Evolutionary conservation across 1,140 invertebrate species (phyloP).

Genomic region (Muscidifurax raptorellus): DNA sequence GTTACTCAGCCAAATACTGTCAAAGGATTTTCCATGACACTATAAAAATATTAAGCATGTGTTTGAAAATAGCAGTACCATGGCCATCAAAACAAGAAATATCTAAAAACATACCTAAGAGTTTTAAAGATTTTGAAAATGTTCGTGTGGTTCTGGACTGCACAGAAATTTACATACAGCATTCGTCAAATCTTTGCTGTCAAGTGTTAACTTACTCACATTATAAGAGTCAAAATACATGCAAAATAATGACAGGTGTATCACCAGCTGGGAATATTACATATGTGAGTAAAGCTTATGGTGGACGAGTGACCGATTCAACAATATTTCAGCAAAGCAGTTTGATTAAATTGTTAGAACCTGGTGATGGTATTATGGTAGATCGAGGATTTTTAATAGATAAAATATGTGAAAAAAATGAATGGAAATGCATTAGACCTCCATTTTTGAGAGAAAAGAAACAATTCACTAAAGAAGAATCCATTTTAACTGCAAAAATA

Average conservation of each 20-base stretch:
- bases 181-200: conserved; percentile 56
- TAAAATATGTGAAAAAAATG: conserved; percentile 56
- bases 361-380: conserved; percentile 53
- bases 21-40: too few relatives aligned
- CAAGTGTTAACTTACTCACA: conserved; percentile 63
- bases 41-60: too few relatives aligned
- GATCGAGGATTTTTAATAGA: conserved; percentile 59
- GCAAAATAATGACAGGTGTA: conserved; percentile 66
- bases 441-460: conserved; percentile 54
- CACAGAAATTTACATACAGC: conserved; percentile 61
- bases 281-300: conserved; percentile 63
- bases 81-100: too few relatives aligned
- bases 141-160: conserved; percentile 62
- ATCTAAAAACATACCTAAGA: conserved; percentile 54
- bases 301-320: conserved; percentile 63
- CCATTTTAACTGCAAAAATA: conserved; percentile 55
- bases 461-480: conserved; percentile 57
- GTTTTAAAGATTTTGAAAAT: conserved; percentile 59
- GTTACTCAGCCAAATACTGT: too few relatives aligned
- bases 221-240: conserved; percentile 62
- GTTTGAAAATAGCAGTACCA: too few relatives aligned
- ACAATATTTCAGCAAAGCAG: conserved; percentile 56
- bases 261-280: conserved; percentile 63
- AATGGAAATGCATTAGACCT: conserved; percentile 52
- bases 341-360: conserved; percentile 41